Base-by-base conservation (phyloP, 2,113 vertebrate genomes). In the Aegypius monachus region DNA sequence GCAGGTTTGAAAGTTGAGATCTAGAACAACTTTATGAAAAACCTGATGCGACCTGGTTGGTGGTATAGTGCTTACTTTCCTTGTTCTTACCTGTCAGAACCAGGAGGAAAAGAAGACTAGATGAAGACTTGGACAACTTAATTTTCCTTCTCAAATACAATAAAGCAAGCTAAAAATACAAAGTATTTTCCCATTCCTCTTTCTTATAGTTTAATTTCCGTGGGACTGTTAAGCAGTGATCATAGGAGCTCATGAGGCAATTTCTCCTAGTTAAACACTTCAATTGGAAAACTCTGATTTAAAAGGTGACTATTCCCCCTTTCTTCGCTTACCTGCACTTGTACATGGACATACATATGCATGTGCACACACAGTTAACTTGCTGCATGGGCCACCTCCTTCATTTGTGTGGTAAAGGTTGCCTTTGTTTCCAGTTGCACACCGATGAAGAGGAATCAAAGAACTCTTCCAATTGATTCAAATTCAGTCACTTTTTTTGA, bases 271-370 rank as follows among this genome's bases (percentile, higher is more conserved):
- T 45, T 50, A 47, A 86, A 34, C 36, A 67, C 9, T 66, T 1
- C 0, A 62, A 21, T 40, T 72, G 47, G 42, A 85, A 80, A 70
- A 36, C 29, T 40, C 29, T 53, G 26, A 36, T 31, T 42, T 86
- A 29, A 38, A 66, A 72, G 17, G 34, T 81, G 55, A 16, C 50
- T 31, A 0, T n/a, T n/a, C 14, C 11, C 27, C 5, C 0, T 10
- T 47, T 56, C 29, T 65, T 75, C 38, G 63, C 43, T 52, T 65
- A 4, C 29, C 20, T 43, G 17, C 23, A 31, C 34, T n/a, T 36
- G 26, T 47, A 1, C 5, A 26, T 18, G 9, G 16, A 43, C 22
- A 3, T 29, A 17, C 11, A 10, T 11, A 20, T 0, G 8, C 20
- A 10, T 1, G 4, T 56, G 22, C 31, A 7, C 17, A 13, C 31